Percentiles rank a stretch among this genome's conserved stretches.
phyloP scores from a whole-genome alignment of 2,797 vertebrate species.

The Semotilus atromaculatus region DNA sequence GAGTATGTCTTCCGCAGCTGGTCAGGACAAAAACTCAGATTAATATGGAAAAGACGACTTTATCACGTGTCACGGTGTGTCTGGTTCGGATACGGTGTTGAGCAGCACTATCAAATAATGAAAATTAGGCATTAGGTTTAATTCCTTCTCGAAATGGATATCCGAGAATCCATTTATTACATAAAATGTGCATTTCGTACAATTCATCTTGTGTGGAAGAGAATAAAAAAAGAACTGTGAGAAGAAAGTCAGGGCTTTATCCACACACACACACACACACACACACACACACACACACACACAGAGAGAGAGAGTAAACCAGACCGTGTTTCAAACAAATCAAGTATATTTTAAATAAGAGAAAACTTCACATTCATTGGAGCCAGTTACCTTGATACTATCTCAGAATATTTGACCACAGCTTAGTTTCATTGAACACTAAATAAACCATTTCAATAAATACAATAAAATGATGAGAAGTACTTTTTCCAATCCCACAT shows the following conservation, averaged over 20 bases:
- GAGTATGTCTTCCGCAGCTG: too few relatives aligned
- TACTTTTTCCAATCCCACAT: background rate
- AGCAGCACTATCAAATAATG: background rate
- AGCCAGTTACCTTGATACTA: background rate
- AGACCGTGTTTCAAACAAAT: background rate
- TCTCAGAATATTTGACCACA: constrained; percentile 4
- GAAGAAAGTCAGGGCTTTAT: background rate
- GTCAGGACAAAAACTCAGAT: background rate
- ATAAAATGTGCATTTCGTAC: background rate
- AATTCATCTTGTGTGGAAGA: background rate
- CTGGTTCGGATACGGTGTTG: too few relatives aligned
- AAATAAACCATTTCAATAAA: background rate
- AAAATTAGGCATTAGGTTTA: background rate
- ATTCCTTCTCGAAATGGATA: background rate
- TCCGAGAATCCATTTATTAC: too few relatives aligned
- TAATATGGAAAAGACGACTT: too few relatives aligned
- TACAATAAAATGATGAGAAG: background rate
- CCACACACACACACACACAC: too few relatives aligned
- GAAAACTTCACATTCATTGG: background rate
- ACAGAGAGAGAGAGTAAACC: background rate
- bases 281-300: too few relatives aligned
- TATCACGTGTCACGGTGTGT: too few relatives aligned
- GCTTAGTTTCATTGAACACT: constrained; percentile 13
- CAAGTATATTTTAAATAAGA: constrained; percentile 25
- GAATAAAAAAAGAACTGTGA: background rate